Percentiles rank a stretch among this genome's conserved stretches.
Conservation (phyloP, 2,797 vertebrate genomes). For the Peromyscus nudipes region DNA sequence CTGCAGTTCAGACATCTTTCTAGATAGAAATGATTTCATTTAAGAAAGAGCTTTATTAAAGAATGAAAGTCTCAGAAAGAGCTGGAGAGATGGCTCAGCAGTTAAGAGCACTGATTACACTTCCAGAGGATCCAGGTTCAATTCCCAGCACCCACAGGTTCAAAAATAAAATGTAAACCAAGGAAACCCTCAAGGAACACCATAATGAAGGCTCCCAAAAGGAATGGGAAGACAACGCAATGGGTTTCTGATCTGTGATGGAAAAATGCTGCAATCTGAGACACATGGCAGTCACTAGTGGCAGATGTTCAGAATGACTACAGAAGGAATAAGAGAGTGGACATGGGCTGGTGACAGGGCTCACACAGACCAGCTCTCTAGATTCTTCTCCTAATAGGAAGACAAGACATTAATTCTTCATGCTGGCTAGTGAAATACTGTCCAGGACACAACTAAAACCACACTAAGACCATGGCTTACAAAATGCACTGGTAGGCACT, state of each 20-base stretch:
- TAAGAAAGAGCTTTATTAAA: no score
- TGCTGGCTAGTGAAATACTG: neutral
- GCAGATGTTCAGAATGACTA: neutral
- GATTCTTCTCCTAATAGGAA: neutral
- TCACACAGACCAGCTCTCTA: neutral
- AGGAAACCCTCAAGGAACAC: neutral
- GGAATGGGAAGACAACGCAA: neutral
- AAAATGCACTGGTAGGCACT: no score
- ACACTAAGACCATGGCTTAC: no score
- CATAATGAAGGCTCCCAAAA: neutral
- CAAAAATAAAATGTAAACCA: neutral
- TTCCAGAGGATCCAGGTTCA: no score
- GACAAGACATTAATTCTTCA: slow-evolving; percentile 5
- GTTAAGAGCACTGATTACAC: no score
- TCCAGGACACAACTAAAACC: neutral
- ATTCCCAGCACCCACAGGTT: no score
- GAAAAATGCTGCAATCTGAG: neutral
- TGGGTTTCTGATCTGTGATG: neutral
- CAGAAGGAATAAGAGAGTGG: neutral
- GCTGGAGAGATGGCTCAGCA: no score
- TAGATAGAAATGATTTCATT: no score
- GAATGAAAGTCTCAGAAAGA: no score
- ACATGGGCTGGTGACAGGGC: neutral
- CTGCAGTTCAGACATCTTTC: no score
- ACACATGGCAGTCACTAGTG: neutral